Base-by-base conservation (phyloP, 1,140 invertebrate genomes). In the Heliothis virescens region DNA sequence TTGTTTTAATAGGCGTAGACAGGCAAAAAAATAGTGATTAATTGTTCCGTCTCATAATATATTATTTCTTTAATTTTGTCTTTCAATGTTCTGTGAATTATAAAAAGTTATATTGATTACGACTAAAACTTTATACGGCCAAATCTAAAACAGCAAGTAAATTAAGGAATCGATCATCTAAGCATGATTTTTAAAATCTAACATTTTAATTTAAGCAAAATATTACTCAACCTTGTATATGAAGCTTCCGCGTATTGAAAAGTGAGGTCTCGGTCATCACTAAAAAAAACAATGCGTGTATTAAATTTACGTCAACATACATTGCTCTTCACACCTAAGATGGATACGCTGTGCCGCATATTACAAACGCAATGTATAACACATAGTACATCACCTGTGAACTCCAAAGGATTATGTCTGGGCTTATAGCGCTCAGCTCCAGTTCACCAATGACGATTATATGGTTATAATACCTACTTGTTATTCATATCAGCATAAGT, bases 191-290 rank as follows among this genome's bases (percentile, higher is more conserved):
- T 26, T 59, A 1, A 26, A 26, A 26, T 26, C 1, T 1, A 65
- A 80, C 62, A 83, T 83, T 82, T 83, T 79, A 81, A 86, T 82
- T 81, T 84, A 16, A 29, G 62, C 41, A 59, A 74, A 74, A 79
- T 83, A 83, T 75, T 83, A 77, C 76, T 72, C n/a, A n/a, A n/a
- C n/a, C 12, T 65, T 65, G 67, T 78, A 67, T 81, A 81, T 79
- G 62, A 55, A 62, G 62, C 48, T 85, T 83, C 79, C 83, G 76
- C 80, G 55, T 74, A 85, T 85, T 84, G 69, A 82, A 80, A 82
- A 80, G 82, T 82, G 78, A 80, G 75, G 71, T 80, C 52, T 50
- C 60, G 55, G 48, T 52, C 62, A 62, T 21, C 62, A 47, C 48
- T 82, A 26, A 55, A 59, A 63, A 26, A 55, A 59, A 63, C 41